A percentile compares a stretch with the other conserved stretches of the same genome.
Conservation (phyloP, 2,797 vertebrate species). For the Synaphobranchus kaupii region DNA sequence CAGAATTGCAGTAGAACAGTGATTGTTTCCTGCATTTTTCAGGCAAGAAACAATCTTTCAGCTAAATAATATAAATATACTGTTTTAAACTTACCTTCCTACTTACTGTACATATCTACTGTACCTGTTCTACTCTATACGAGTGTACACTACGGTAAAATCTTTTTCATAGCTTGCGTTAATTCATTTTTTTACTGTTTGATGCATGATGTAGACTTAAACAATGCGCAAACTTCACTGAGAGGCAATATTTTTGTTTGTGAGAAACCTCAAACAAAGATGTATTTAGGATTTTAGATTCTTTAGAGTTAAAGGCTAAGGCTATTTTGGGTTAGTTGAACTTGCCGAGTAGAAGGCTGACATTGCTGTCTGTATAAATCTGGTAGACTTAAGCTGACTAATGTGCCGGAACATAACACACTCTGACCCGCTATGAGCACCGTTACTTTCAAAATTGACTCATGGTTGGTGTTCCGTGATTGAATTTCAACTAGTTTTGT, state of each 20-base stretch:
- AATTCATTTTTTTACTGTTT: neutral
- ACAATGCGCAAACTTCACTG: slow-evolving; percentile 18
- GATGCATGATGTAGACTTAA: neutral
- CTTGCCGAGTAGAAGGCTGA: slow-evolving; percentile 37
- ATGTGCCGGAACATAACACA: slow-evolving; percentile 36
- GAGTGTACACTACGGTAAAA: too few species aligned
- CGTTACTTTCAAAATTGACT: neutral
- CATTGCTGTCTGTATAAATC: slow-evolving; percentile 65
- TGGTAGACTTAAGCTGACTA: slow-evolving; percentile 62
- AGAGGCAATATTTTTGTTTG: slow-evolving; percentile 26
- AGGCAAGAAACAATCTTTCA: neutral
- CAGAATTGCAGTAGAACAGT: neutral
- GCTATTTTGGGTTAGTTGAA: slow-evolving; percentile 38
- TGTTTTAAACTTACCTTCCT: neutral
- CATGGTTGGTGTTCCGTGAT: neutral
- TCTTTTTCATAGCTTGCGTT: too few species aligned
- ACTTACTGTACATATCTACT: too few species aligned
- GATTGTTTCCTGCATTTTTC: neutral
- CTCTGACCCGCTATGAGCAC: neutral
- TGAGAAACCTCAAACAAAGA: slow-evolving; percentile 40
- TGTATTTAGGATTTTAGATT: slow-evolving; percentile 41
- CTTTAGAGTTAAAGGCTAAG: slow-evolving; percentile 45
- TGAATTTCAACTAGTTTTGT: neutral
- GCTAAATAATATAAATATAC: slow-evolving; percentile 1
- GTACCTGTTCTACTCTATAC: neutral